Base-by-base conservation (phyloP, 2,888 invertebrate species). In the Odontocolon sp. region DNA sequence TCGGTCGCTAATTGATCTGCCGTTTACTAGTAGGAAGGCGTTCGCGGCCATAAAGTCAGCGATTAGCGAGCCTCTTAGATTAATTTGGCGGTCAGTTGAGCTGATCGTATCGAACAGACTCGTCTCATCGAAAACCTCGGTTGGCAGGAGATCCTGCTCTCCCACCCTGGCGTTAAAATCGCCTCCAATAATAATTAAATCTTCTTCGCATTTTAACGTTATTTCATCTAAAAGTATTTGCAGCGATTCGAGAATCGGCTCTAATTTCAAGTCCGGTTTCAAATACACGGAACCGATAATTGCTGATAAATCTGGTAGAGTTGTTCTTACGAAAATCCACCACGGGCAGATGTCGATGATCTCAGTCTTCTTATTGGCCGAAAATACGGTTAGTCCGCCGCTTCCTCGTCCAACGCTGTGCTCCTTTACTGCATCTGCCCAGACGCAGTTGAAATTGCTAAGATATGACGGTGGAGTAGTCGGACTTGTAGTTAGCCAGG, bases 261-360 rank as follows among this genome's bases (percentile, higher is more conserved):
- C 31, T 54, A 54, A 26, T 14, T 26, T 3, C 21, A 54, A 14
- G 14, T 26, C n/a, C 6, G 28, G 54, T 16, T 40, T 57, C n/a
- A 57, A 57, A 36, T 57, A 57, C 4, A 36, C 36, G 1, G 40
- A n/a, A 21, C 57, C 57, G 16, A 57, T 36, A 36, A 36, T 40
- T 36, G 9, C 6, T 57, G n/a, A 14, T 21, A 3, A 6, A 21
- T 47, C 23, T 47, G 47, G 47, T 21, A 47, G 9, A 8, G 47
- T 1, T 47, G 23, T 9, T 23, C 47, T 47, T 47, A 47, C 47
- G 6, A 56, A 56, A 9, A 56, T 31, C 56, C 56, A 56, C 56
- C 56, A 56, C 2, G 56, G 56, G 18, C 56, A 9, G 18, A 56
- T 6, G 56, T 56, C 36, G n/a, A 18, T n/a, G 56, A 36, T 14